These are phyloP conservation scores for Agrochola lota DNA, from an alignment of 2,888 invertebrate genomes.

Conservation along the genomic window DNA sequence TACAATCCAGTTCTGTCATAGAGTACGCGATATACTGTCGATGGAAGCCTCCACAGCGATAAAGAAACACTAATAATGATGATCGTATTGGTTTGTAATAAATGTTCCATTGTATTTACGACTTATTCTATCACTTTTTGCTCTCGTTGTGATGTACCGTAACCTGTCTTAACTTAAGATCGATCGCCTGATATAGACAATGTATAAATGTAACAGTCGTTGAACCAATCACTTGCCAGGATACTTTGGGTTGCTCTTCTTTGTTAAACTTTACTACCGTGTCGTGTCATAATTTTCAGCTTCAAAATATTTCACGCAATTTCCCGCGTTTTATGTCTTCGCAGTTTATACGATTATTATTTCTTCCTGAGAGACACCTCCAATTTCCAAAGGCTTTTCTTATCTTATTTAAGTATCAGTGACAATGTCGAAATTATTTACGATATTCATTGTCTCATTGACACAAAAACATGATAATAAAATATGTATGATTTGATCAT, in stretches of 20 bases:
- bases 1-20: slow-evolving; percentile 52
- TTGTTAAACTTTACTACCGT: slow-evolving; percentile 56
- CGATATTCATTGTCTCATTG: slow-evolving; percentile 67
- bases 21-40: slow-evolving; percentile 53
- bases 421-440: slow-evolving; percentile 60
- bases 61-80: slow-evolving; percentile 52
- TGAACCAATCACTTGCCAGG: slow-evolving; percentile 45
- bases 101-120: slow-evolving; percentile 69
- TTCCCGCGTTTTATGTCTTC: slow-evolving; percentile 58
- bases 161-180: slow-evolving; percentile 60
- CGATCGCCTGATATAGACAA: slow-evolving; percentile 49
- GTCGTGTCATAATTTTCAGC: slow-evolving; percentile 59
- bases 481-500: slow-evolving; percentile 69
- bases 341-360: slow-evolving; percentile 53
- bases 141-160: slow-evolving; percentile 61
- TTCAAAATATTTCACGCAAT: slow-evolving; percentile 61
- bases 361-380: slow-evolving; percentile 30
- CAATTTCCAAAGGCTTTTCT: slow-evolving; percentile 41
- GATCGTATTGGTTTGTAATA: slow-evolving; percentile 57
- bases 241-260: slow-evolving; percentile 19
- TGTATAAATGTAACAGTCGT: slow-evolving; percentile 24
- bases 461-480: slow-evolving; percentile 74
- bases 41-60: slow-evolving; percentile 39
- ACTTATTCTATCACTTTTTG: slow-evolving; percentile 62
- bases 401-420: slow-evolving; percentile 52